Evolutionary conservation across 2,797 vertebrate genomes (phyloP).

Genomic region (Esox masquinongy): DNA sequence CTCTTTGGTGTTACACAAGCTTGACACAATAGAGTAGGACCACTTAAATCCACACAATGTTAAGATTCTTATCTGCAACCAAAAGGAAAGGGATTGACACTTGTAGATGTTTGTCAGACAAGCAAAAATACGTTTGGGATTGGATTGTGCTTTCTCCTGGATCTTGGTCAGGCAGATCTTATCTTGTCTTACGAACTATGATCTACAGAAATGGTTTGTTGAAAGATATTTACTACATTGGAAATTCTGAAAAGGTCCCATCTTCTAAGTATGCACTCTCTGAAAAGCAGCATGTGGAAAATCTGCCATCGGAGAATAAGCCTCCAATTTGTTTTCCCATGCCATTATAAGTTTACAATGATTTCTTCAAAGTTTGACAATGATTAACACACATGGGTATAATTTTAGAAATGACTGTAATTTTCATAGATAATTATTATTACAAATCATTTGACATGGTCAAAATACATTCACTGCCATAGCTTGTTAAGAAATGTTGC

Average conservation of each 20-base stretch:
- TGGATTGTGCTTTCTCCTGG: neutral
- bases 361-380: no score
- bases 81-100: conserved; percentile 22
- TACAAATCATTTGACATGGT: no score
- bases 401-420: no score
- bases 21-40: conserved; percentile 10
- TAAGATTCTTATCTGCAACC: conserved; percentile 15
- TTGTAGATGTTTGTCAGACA: conserved; percentile 18
- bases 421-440: no score
- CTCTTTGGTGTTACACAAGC: neutral
- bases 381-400: no score
- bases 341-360: no score
- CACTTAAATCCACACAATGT: conserved; percentile 20
- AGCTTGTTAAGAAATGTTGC: no score
- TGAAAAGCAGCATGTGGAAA: neutral
- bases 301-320: no score
- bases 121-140: conserved; percentile 9
- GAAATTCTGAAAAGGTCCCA: neutral
- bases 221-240: neutral
- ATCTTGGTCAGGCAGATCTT: neutral
- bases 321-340: no score
- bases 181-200: neutral
- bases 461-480: no score
- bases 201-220: neutral
- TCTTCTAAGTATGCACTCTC: neutral